Evolutionary conservation across 2,113 vertebrate species (phyloP), one percentile per base, ranked within the genome.

Genomic region (Bolborhynchus lineola): DNA sequence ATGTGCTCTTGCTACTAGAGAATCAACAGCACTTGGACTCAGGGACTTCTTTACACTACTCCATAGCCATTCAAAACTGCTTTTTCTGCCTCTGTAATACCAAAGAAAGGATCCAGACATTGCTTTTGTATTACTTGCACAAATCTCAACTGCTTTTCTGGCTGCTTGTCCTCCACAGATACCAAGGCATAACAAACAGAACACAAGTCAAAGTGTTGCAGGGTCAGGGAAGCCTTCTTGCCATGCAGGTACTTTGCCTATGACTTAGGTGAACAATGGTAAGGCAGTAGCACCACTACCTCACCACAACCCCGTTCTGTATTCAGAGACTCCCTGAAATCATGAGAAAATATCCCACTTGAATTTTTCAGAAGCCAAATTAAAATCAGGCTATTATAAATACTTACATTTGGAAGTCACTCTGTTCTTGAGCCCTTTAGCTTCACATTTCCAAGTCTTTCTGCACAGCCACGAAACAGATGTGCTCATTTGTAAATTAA

Each of bases 221-320:
- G 52, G 6, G 81, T 49, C 59, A 12, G 49, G 10, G 59, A 14
- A 86, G 42, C 29, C 35, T 19, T 33, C 11, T 7, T 49, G 55
- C 72, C 60, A 24, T 21, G 19, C 64, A 39, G 8, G 41, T 67
- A 17, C 31, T 74, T 55, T 23, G 62, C 25, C 25, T 55, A 1
- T 23, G 77, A 47, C 33, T 59, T 15, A 4, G 0, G 2, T 15
- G 57, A 68, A 39, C 24, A 9, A 0, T 0, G 24, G 3, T 17
- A 46, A 20, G 64, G 55, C 6, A 28, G 63, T 23, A 26, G 53
- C 13, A 7, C 18, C 14, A 39, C 3, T 3, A 26, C 4, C 72
- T 75, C 81, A 29, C 53, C n/a, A 65, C 42, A 18, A 10, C 9
- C 14, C 4, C 10, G 23, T 16, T 13, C 16, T 1, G 26, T 13